These are phyloP conservation scores for Diarsia dahlii DNA, from an alignment of 2,888 invertebrate species.

Conservation along the genomic window DNA sequence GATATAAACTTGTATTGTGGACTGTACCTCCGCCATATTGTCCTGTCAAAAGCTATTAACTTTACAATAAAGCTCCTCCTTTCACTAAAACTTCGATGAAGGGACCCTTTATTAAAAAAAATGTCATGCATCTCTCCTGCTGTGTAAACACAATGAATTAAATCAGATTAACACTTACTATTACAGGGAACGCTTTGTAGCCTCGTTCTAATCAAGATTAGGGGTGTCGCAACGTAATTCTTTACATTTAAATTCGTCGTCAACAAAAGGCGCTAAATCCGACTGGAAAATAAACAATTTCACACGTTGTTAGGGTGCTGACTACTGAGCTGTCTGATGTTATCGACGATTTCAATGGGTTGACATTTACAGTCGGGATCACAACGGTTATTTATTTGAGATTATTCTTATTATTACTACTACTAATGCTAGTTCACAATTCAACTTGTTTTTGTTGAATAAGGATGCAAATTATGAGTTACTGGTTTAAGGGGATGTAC, in stretches of 20 bases:
- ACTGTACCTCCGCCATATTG: slow-evolving; percentile 57
- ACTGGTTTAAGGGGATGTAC: slow-evolving; percentile 1
- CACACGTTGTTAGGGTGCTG: slow-evolving; percentile 78
- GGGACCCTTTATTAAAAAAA: slow-evolving; percentile 76
- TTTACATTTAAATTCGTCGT: slow-evolving; percentile 83
- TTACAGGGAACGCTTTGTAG: slow-evolving; percentile 83
- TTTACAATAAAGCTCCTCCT: slow-evolving; percentile 70
- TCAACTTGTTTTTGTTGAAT: slow-evolving; percentile 32
- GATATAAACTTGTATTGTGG: slow-evolving; percentile 50
- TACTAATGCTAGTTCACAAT: slow-evolving; percentile 28
- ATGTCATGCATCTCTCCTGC: slow-evolving; percentile 82
- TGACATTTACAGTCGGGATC: slow-evolving; percentile 68
- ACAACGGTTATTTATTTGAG: slow-evolving; percentile 55
- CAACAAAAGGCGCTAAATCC: slow-evolving; percentile 84
- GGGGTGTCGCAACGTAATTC: slow-evolving; percentile 86
- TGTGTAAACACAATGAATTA: slow-evolving; percentile 86
- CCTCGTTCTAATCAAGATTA: slow-evolving; percentile 87
- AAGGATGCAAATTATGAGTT: slow-evolving; percentile 3
- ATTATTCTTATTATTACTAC: slow-evolving; percentile 62
- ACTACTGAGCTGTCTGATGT: slow-evolving; percentile 74
- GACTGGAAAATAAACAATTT: slow-evolving; percentile 84
- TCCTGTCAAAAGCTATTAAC: slow-evolving; percentile 70
- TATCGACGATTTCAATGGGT: slow-evolving; percentile 76
- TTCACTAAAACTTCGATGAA: slow-evolving; percentile 64
- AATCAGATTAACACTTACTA: slow-evolving; percentile 90